Evolutionary conservation across 2,888 invertebrate genomes (phyloP).

Genomic region (Clostera curtula): DNA sequence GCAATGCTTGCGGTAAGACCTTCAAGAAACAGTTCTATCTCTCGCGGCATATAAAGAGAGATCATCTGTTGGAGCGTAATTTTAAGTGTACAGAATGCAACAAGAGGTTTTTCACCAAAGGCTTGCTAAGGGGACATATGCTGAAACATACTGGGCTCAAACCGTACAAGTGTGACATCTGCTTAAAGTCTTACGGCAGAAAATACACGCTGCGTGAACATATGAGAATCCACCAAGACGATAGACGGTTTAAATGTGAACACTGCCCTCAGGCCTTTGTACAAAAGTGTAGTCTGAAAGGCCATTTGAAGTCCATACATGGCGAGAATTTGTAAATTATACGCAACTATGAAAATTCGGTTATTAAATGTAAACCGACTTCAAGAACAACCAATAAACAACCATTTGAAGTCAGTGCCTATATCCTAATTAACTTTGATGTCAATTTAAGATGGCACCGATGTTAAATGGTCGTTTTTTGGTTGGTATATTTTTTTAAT

Average conservation of each 20-base stretch:
- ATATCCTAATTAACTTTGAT: too few species aligned
- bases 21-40: conserved; percentile 20
- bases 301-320: conserved; percentile 17
- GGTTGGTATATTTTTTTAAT: too few species aligned
- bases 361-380: too few species aligned
- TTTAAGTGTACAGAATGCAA: conserved; percentile 46
- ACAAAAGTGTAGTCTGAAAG: conserved; percentile 28
- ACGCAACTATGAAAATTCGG: too few species aligned
- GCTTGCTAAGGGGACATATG: conserved; percentile 27
- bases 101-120: conserved; percentile 29
- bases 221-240: conserved; percentile 26
- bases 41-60: conserved; percentile 26
- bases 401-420: too few species aligned
- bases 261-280: conserved; percentile 27
- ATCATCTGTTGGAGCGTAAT: conserved; percentile 36
- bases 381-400: too few species aligned
- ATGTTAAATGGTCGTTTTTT: too few species aligned
- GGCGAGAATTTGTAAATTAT: conserved; percentile 1
- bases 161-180: conserved; percentile 40
- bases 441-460: too few species aligned
- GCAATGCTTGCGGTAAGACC: conserved; percentile 26
- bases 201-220: conserved; percentile 25
- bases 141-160: conserved; percentile 37
- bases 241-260: conserved; percentile 19
- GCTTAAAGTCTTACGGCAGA: conserved; percentile 33